phyloP scores from a whole-genome alignment of 2,113 vertebrate genomes.

The Amphiprion percula region DNA sequence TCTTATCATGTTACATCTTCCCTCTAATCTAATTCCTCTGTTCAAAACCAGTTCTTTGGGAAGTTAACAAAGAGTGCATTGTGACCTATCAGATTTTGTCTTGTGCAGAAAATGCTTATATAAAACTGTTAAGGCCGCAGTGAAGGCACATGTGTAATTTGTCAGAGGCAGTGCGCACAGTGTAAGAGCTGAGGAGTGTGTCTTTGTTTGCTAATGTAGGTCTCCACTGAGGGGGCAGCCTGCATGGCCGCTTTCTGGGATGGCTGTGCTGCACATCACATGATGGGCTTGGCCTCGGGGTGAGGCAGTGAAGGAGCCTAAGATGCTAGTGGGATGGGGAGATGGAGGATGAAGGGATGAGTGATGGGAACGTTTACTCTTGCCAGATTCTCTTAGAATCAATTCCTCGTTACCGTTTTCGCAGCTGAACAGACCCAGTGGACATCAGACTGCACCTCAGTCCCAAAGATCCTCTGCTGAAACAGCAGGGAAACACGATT shows the following conservation, averaged over 20 bases:
- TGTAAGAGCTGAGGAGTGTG: slow-evolving; percentile 39
- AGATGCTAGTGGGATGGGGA: slow-evolving; percentile 54
- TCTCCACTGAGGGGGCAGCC: slow-evolving; percentile 63
- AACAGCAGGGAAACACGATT: not conserved
- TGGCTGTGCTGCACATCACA: slow-evolving; percentile 63
- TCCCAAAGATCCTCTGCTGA: not conserved
- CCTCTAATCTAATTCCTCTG: slow-evolving; percentile 13
- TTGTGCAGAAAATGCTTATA: not conserved
- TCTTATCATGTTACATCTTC: slow-evolving; percentile 33
- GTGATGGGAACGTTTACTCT: slow-evolving; percentile 52
- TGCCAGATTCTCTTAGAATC: slow-evolving; percentile 58
- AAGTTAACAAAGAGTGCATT: slow-evolving; percentile 19
- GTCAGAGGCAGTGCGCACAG: slow-evolving; percentile 23
- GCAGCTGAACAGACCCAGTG: slow-evolving; percentile 41
- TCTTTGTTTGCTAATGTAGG: slow-evolving; percentile 81
- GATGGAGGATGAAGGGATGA: slow-evolving; percentile 49
- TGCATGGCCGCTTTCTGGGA: slow-evolving; percentile 72
- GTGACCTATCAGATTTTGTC: slow-evolving; percentile 21
- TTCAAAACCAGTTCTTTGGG: slow-evolving; percentile 27
- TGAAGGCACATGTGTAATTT: slow-evolving; percentile 46
- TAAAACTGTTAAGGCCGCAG: slow-evolving; percentile 44
- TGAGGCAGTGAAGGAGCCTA: slow-evolving; percentile 59
- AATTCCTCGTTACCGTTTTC: slow-evolving; percentile 40
- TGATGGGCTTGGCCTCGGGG: slow-evolving; percentile 76
- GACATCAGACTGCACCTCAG: slow-evolving; percentile 3